Percentiles rank a stretch among this genome's conserved stretches.
Evolutionary conservation across 2,888 invertebrate genomes (phyloP).

Genomic region (Phengaris alcon): DNA sequence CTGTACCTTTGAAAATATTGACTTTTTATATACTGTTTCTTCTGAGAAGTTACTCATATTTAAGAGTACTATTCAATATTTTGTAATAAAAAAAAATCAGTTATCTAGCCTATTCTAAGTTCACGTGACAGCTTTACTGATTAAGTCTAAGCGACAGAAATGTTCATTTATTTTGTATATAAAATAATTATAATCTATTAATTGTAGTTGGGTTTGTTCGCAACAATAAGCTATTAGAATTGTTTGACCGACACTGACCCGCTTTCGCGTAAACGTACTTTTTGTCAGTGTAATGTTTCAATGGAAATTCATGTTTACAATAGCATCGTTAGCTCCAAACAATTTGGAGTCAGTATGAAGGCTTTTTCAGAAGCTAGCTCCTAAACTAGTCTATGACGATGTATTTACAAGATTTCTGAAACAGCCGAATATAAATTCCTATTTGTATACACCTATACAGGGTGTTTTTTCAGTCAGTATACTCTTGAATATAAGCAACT

Average conservation of each 20-base stretch:
- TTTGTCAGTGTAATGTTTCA: conserved; percentile 43
- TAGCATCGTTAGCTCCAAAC: not conserved
- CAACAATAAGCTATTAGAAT: conserved; percentile 27
- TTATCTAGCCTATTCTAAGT: no score
- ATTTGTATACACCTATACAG: no score
- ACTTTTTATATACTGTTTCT: no score
- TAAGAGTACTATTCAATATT: no score
- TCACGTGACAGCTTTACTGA: no score
- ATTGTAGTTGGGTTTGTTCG: not conserved
- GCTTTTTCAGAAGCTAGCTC: not conserved
- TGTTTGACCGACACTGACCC: conserved; percentile 55
- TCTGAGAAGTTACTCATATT: no score
- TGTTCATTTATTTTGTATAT: not conserved
- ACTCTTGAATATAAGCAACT: no score
- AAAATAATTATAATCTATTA: not conserved
- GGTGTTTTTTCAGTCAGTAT: no score
- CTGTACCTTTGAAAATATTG: no score
- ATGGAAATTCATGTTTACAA: conserved; percentile 3
- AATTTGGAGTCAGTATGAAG: not conserved
- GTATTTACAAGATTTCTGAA: not conserved
- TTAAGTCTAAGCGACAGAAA: no score
- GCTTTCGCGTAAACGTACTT: conserved; percentile 53
- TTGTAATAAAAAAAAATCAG: no score
- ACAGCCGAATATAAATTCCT: no score
- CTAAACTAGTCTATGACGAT: not conserved